These are phyloP conservation scores for Sciurus carolinensis DNA, from an alignment of 2,797 vertebrate genomes.

Conservation along the genomic window DNA sequence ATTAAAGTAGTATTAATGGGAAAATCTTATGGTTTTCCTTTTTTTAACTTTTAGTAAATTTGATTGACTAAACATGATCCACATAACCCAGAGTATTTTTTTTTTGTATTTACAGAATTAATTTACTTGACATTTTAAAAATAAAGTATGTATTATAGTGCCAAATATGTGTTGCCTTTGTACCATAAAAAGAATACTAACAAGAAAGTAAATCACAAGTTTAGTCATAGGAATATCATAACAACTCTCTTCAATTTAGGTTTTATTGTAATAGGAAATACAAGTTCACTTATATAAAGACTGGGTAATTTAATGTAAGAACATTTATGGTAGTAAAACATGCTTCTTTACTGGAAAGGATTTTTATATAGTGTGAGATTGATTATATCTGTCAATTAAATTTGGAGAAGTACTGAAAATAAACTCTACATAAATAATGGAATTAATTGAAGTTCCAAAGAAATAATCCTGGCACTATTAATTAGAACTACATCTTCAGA, in stretches of 20 bases:
- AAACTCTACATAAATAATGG: conserved; percentile 54
- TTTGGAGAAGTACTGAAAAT: conserved; percentile 56
- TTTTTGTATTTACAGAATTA: conserved; percentile 7
- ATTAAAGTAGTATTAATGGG: neutral
- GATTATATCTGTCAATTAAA: conserved; percentile 20
- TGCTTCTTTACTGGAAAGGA: conserved; percentile 17
- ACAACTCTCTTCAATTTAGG: neutral
- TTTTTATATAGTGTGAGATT: neutral
- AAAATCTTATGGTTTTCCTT: neutral
- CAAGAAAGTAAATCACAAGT: neutral
- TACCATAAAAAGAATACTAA: neutral
- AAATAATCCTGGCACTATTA: conserved; percentile 37
- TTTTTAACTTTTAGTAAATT: neutral
- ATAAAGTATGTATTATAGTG: neutral
- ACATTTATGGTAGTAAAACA: neutral
- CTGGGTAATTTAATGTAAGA: neutral
- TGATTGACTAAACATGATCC: conserved; percentile 7
- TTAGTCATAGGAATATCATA: neutral
- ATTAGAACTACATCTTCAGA: neutral
- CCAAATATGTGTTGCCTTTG: neutral
- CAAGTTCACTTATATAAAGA: neutral
- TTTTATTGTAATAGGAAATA: neutral
- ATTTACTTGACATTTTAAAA: neutral
- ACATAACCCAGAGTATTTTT: neutral
- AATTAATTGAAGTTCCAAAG: conserved; percentile 52